phyloP scores from a whole-genome alignment of 2,888 invertebrate genomes.

The Scaptomyza flava region DNA sequence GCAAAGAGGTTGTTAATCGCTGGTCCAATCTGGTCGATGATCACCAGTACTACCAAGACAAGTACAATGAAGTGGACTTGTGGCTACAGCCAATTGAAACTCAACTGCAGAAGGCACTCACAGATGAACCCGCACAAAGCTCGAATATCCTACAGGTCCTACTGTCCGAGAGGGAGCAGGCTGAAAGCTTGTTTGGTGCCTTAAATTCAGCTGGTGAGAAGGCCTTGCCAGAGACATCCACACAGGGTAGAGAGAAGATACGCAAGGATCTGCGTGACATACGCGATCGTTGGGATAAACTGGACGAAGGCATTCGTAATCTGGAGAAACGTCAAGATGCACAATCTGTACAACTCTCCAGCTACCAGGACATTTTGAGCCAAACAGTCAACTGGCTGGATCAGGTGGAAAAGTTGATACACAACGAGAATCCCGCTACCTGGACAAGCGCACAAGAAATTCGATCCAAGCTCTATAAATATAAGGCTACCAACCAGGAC shows the following conservation, averaged over 20 bases:
- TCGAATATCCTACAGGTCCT: slow-evolving; percentile 89
- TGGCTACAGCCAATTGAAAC: slow-evolving; percentile 93
- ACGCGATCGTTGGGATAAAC: slow-evolving; percentile 94
- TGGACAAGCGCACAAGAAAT: slow-evolving; percentile 94
- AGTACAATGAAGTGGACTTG: slow-evolving; percentile 89
- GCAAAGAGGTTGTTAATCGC: slow-evolving; percentile 93
- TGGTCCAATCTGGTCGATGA: slow-evolving; percentile 94
- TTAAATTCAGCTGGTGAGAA: slow-evolving; percentile 93
- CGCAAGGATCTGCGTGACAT: slow-evolving; percentile 92
- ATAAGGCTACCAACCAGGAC: slow-evolving; percentile 94
- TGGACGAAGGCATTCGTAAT: slow-evolving; percentile 92
- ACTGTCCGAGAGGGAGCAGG: slow-evolving; percentile 92
- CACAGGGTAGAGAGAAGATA: slow-evolving; percentile 94
- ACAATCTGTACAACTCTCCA: slow-evolving; percentile 92
- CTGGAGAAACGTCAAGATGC: slow-evolving; percentile 94
- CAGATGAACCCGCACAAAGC: slow-evolving; percentile 88
- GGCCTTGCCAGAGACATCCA: slow-evolving; percentile 96
- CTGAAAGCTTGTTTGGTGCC: slow-evolving; percentile 90
- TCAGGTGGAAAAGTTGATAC: slow-evolving; percentile 91
- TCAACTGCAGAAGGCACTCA: slow-evolving; percentile 87
- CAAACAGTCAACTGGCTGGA: slow-evolving; percentile 95
- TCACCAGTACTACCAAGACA: slow-evolving; percentile 91
- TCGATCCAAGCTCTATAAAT: slow-evolving; percentile 92
- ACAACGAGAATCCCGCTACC: slow-evolving; percentile 88
- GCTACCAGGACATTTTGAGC: slow-evolving; percentile 93